These are phyloP conservation scores for Petrocephalus schoutedeni DNA, from an alignment of 2,797 vertebrate species.

Conservation along the genomic window DNA sequence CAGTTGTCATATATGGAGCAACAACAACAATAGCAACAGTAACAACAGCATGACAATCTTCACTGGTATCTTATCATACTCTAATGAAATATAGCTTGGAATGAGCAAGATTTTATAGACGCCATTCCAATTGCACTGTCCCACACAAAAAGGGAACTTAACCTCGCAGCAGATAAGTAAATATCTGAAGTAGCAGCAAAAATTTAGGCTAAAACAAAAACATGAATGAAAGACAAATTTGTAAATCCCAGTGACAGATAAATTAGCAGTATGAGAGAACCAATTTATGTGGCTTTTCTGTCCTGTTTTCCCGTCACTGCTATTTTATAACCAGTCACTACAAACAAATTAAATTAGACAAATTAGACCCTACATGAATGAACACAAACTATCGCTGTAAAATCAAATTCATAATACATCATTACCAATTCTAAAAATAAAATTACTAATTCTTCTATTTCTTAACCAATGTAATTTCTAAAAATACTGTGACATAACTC, in stretches of 20 bases:
- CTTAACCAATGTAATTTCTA: not conserved
- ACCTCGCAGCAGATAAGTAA: not conserved
- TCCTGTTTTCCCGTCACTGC: not conserved
- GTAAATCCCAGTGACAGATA: not conserved
- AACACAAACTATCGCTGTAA: slow-evolving; percentile 32
- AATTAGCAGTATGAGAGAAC: not conserved
- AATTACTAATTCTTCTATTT: not conserved
- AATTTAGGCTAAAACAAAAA: slow-evolving; percentile 8
- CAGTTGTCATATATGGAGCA: not conserved
- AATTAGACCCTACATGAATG: slow-evolving; percentile 38
- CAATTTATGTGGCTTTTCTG: not conserved
- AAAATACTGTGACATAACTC: slow-evolving; percentile 52
- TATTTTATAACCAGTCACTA: not conserved
- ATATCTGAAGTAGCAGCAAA: slow-evolving; percentile 9
- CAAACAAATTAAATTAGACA: not conserved
- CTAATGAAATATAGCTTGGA: not conserved
- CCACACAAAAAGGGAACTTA: not conserved
- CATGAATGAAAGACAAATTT: not conserved
- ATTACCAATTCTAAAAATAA: slow-evolving; percentile 2
- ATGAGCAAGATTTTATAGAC: not conserved
- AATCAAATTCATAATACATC: not conserved
- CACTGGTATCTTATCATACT: not conserved
- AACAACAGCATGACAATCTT: not conserved
- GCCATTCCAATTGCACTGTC: slow-evolving; percentile 11
- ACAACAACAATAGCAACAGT: not conserved